Evolutionary conservation across 2,888 invertebrate genomes (phyloP).

Genomic region (Lasioglossum leucozonium): DNA sequence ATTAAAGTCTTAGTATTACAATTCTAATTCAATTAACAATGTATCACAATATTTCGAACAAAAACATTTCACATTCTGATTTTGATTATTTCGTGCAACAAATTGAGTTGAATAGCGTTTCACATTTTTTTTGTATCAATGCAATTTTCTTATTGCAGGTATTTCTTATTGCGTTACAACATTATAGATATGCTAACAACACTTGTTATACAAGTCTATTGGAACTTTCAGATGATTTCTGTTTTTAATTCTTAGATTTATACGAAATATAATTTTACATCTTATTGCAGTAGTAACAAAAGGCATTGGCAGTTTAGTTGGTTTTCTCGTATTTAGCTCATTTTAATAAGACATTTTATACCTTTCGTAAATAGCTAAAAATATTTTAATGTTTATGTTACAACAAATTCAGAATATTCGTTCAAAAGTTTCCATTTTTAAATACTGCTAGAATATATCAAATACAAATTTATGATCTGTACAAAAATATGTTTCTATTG

Average conservation of each 20-base stretch:
- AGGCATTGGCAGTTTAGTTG: constrained; percentile 41
- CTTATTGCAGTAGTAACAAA: constrained; percentile 40
- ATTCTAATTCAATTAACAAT: constrained; percentile 35
- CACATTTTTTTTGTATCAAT: background rate
- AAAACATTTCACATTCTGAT: constrained; percentile 16
- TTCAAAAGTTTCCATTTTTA: constrained; percentile 28
- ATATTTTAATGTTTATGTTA: background rate
- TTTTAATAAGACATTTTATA: constrained; percentile 29
- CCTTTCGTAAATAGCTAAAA: constrained; percentile 23
- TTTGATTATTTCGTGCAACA: constrained; percentile 2
- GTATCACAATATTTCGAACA: constrained; percentile 28
- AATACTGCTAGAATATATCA: constrained; percentile 32
- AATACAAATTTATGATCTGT: constrained; percentile 56
- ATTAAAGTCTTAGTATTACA: constrained; percentile 43
- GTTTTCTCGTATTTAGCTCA: constrained; percentile 5
- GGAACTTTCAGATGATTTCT: constrained; percentile 34
- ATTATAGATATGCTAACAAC: constrained; percentile 21
- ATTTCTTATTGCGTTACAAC: constrained; percentile 17
- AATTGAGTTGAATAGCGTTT: constrained; percentile 3
- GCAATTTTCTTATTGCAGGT: constrained; percentile 14
- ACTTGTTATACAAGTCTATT: constrained; percentile 20
- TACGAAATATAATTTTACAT: constrained; percentile 46
- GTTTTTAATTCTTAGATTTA: constrained; percentile 24
- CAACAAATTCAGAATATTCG: constrained; percentile 21
- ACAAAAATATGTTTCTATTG: constrained; percentile 76